Evolutionary conservation across 1,140 invertebrate species (phyloP), one percentile per base, ranked within the genome.

Genomic region (Drosophila virilis): DNA sequence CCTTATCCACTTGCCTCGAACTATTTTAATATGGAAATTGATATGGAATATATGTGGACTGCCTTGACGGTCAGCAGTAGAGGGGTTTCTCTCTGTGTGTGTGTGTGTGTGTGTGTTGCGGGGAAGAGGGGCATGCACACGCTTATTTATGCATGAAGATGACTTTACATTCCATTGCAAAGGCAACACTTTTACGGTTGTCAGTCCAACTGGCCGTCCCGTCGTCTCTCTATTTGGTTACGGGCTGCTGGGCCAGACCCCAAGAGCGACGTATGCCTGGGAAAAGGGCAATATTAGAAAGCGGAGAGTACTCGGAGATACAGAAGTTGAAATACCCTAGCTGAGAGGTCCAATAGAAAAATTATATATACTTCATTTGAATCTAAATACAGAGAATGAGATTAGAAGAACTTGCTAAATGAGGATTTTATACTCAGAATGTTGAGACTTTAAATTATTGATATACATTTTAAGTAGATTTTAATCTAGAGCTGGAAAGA

Each of bases 121-220:
- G 22, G n/a, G n/a, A 8, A 8, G n/a, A 28, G 57, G 40, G 40
- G 50, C 8, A 15, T 22, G 37, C 48, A 13, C 66, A 66, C 86
- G 84, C 69, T 88, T 88, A 88, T 77, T 88, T 88, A 88, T 88
- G 83, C 83, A 88, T 88, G 83, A 88, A 88, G 83, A 88, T 88
- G 84, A 88, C 83, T 88, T 89, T 88, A 89, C 84, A 88, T 88
- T 83, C 84, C 73, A 77, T 58, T 66, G 68, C 75, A 68, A 73
- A 77, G 70, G 77, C 84, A 89, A 88, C 83, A 88, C 83, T 88
- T 88, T 89, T 89, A 88, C 83, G 83, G 80, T 89, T 88, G 83
- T 88, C 76, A 61, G 73, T 76, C 60, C 32, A 15, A 9, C 28
- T 17, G 17, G 13, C 54, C 38, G 43, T 58, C 33, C 15, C 22